A percentile compares a stretch with the other conserved stretches of the same genome.
Evolutionary conservation across 2,888 invertebrate species (phyloP).

Genomic region (Nineta flava): DNA sequence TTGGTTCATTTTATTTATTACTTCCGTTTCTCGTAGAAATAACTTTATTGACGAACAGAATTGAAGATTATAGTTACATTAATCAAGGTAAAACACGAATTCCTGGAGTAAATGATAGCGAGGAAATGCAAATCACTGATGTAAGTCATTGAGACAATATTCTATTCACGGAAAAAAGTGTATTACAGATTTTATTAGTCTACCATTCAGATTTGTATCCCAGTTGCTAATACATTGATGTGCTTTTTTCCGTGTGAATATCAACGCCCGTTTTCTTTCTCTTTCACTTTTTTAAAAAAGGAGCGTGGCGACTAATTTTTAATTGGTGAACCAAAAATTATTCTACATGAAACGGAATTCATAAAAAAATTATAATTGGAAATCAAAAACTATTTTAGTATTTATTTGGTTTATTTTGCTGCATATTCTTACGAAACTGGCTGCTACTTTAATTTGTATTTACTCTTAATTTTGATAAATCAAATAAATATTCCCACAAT

Average conservation of each 20-base stretch:
- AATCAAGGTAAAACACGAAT: constrained; percentile 91
- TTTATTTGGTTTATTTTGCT: too few species aligned
- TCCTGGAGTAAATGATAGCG: constrained; percentile 86
- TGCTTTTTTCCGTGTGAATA: too few species aligned
- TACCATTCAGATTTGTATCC: too few species aligned
- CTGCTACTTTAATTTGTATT: too few species aligned
- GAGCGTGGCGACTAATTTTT: constrained; percentile 17
- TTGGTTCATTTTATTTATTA: not conserved
- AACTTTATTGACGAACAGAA: constrained; percentile 68
- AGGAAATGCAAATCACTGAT: constrained; percentile 73
- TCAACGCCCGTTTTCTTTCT: too few species aligned
- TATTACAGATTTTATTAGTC: constrained; percentile 1
- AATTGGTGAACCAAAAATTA: not conserved
- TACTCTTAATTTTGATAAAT: too few species aligned
- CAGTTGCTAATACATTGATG: too few species aligned
- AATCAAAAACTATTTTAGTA: too few species aligned
- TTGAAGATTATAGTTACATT: constrained; percentile 78
- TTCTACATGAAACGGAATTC: too few species aligned
- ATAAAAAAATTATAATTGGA: too few species aligned
- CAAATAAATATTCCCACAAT: too few species aligned
- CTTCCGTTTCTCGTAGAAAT: constrained; percentile 38
- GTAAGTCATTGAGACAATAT: constrained; percentile 43
- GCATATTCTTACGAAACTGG: too few species aligned
- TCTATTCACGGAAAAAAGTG: constrained; percentile 5
- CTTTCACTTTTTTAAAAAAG: constrained; percentile 12